Conservation (phyloP, 1,140 invertebrate species). For the Diabrotica undecimpunctata region DNA sequence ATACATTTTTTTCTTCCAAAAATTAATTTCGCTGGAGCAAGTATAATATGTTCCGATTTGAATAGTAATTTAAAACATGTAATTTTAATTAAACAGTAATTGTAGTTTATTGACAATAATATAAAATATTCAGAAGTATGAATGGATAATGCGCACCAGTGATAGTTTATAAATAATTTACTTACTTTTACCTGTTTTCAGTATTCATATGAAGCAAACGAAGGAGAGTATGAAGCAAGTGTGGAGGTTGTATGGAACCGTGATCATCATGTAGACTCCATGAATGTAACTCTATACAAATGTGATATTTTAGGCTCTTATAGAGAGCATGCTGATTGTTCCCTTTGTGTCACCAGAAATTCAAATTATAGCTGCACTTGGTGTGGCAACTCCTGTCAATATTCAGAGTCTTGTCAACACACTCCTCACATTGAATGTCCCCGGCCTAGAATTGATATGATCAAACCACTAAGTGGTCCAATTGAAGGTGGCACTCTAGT, state of each 20-base stretch:
- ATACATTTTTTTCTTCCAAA: too few relatives aligned
- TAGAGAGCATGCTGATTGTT: slow-evolving; percentile 88
- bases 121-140: too few relatives aligned
- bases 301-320: slow-evolving; percentile 91
- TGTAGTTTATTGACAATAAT: too few relatives aligned
- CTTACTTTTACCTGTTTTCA: slow-evolving; percentile 42
- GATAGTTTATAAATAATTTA: too few relatives aligned
- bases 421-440: slow-evolving; percentile 78
- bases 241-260: slow-evolving; percentile 90
- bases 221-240: slow-evolving; percentile 82
- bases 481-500: slow-evolving; percentile 93
- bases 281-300: slow-evolving; percentile 88
- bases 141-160: too few relatives aligned
- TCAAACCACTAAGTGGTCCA: slow-evolving; percentile 90
- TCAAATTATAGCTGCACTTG: slow-evolving; percentile 87
- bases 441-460: slow-evolving; percentile 89
- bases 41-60: too few relatives aligned
- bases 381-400: slow-evolving; percentile 85
- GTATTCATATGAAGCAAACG: slow-evolving; percentile 83
- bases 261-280: slow-evolving; percentile 87
- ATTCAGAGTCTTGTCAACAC: slow-evolving; percentile 74
- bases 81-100: too few relatives aligned
- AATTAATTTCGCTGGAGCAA: too few relatives aligned
- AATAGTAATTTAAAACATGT: too few relatives aligned
- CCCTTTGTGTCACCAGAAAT: slow-evolving; percentile 85